Percentiles rank a stretch among this genome's conserved stretches.
Conservation (phyloP, 2,888 invertebrate genomes). For the Choreutis nemorana region DNA sequence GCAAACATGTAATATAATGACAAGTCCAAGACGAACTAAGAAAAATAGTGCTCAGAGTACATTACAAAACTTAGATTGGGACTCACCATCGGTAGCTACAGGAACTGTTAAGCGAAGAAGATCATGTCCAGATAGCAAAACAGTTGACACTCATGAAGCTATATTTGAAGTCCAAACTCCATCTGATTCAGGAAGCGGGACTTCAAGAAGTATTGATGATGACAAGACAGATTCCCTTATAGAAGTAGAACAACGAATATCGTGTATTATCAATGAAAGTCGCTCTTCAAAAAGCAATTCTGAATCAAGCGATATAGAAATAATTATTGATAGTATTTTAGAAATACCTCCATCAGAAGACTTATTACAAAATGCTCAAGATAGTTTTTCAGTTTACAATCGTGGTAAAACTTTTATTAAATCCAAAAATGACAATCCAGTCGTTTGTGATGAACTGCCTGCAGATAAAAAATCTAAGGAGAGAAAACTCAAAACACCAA, state of each 20-base stretch:
- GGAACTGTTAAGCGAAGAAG: conserved; percentile 77
- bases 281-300: conserved; percentile 58
- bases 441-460: conserved; percentile 18
- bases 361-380: conserved; percentile 22
- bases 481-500: conserved; percentile 35
- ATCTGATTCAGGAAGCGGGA: conserved; percentile 51
- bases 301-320: conserved; percentile 51
- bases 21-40: conserved; percentile 59
- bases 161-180: conserved; percentile 48
- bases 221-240: conserved; percentile 44
- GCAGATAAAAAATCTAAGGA: conserved; percentile 38
- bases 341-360: conserved; percentile 29
- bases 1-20: conserved; percentile 55
- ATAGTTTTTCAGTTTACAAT: conserved; percentile 30
- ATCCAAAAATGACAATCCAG: conserved; percentile 20
- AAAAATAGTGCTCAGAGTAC: conserved; percentile 44
- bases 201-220: conserved; percentile 40
- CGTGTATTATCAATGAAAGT: conserved; percentile 53
- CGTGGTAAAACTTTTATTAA: conserved; percentile 47
- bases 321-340: conserved; percentile 44
- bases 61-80: conserved; percentile 70
- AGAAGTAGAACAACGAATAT: conserved; percentile 57
- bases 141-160: conserved; percentile 25
- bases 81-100: conserved; percentile 74
- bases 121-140: conserved; percentile 54